A percentile compares a stretch with the other conserved stretches of the same genome.
Conservation (phyloP, 2,113 vertebrate genomes). For the Microcebus jonahi region DNA sequence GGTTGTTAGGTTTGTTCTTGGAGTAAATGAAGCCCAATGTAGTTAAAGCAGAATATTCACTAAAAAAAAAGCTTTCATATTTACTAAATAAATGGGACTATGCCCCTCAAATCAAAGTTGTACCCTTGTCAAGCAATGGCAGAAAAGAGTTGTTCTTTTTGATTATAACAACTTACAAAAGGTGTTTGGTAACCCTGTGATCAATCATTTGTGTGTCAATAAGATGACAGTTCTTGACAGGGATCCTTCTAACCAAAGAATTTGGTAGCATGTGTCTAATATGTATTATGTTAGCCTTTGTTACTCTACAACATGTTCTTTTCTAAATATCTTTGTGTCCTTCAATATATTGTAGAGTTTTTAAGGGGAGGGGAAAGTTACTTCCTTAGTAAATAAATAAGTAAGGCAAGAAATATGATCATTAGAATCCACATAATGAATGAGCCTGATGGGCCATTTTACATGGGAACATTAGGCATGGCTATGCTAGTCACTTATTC, state of each 20-base stretch:
- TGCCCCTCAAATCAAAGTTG: background rate
- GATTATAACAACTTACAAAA: background rate
- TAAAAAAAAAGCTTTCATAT: background rate
- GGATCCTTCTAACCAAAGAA: background rate
- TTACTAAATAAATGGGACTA: background rate
- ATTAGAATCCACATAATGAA: background rate
- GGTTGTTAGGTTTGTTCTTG: background rate
- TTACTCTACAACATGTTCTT: background rate
- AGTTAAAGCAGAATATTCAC: background rate
- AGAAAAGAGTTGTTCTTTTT: background rate
- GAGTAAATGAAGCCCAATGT: background rate
- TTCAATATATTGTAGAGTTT: background rate
- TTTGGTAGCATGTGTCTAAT: background rate
- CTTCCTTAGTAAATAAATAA: background rate
- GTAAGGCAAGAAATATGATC: background rate
- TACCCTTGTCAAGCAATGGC: background rate
- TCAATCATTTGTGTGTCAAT: background rate
- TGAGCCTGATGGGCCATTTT: background rate
- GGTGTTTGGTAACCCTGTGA: background rate
- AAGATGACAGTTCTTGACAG: background rate
- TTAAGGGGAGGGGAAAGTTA: background rate
- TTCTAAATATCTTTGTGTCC: background rate
- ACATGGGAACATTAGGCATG: rapidly evolving
- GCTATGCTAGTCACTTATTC: background rate
- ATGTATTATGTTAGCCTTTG: background rate